Base-by-base conservation (phyloP, 1,140 invertebrate species). In the Orussus abietinus region DNA sequence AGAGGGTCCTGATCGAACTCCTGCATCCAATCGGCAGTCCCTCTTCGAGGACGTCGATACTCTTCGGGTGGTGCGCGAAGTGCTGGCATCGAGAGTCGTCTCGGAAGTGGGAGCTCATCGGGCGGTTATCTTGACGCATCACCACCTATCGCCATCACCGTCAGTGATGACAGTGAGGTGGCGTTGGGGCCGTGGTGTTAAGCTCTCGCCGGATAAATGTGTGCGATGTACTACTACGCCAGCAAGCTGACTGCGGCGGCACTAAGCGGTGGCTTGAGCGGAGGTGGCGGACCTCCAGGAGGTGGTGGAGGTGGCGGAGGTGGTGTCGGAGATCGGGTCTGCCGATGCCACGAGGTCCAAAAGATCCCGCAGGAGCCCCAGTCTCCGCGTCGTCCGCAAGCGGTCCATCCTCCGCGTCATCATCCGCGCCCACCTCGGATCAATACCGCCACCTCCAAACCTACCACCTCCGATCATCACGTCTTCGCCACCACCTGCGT, bases 161-260 rank as follows among this genome's bases (percentile, higher is more conserved):
- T 69, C 62, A 71, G 69, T 70, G 60, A 73, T 73, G 70, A 73
- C 65, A 64, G 67, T 63, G 66, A 67, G 59, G 66, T 66, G 64
- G 64, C 62, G 56, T 55, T 62, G 53, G 46, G 62, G 59, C 45
- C 64, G 65, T 62, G 69, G 65, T 67, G 66, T 68, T 66, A 65
- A 71, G 64, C 61, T 68, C 52, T 64, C 62, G 49, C 55, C 57
- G 60, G 61, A 69, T 73, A 68, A 70, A 73, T 73, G 69, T 73
- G 70, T 66, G 69, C 70, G 60, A 72, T 73, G 69, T 73, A 73
- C 65, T 73, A 64, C 61, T 73, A 72, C 50, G 70, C 69, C 58
- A 72, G 66, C 64, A 73, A 71, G 70, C 68, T 73, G 67, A 73
- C 70, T 72, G 70, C 67, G 60, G 69, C 70, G 56, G 69, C 69